Conservation (phyloP, 1,140 invertebrate species). For the Neodiprion pinetum region DNA sequence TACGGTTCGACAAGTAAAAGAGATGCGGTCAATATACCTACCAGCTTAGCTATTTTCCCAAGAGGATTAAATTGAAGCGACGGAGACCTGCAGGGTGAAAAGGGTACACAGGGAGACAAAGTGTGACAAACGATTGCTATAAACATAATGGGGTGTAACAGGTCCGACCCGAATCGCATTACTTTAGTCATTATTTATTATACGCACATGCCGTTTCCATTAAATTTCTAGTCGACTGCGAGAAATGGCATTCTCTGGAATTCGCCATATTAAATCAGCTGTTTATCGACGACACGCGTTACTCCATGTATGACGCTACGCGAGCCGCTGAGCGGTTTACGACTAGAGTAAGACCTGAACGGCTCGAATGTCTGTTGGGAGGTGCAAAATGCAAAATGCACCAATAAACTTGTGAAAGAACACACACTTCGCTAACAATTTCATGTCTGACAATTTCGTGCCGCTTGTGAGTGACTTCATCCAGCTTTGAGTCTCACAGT, state of each 20-base stretch:
- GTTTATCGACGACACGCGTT: not conserved
- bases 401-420: not conserved
- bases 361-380: not conserved
- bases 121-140: not conserved
- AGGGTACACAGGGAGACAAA: not conserved
- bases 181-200: slow-evolving; percentile 1
- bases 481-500: too few relatives aligned
- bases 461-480: too few relatives aligned
- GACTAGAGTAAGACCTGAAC: not conserved
- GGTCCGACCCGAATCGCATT: not conserved
- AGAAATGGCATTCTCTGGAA: not conserved
- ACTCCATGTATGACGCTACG: not conserved
- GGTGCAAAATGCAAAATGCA: not conserved
- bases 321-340: not conserved
- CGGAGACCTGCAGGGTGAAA: not conserved
- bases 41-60: not conserved
- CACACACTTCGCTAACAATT: too few relatives aligned
- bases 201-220: not conserved
- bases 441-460: too few relatives aligned
- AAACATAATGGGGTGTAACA: slow-evolving; percentile 7
- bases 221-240: not conserved
- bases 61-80: not conserved
- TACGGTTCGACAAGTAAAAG: too few relatives aligned
- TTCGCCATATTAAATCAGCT: not conserved
- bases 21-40: not conserved